Base-by-base conservation (phyloP, 2,113 vertebrate genomes). In the Chloebia gouldiae region DNA sequence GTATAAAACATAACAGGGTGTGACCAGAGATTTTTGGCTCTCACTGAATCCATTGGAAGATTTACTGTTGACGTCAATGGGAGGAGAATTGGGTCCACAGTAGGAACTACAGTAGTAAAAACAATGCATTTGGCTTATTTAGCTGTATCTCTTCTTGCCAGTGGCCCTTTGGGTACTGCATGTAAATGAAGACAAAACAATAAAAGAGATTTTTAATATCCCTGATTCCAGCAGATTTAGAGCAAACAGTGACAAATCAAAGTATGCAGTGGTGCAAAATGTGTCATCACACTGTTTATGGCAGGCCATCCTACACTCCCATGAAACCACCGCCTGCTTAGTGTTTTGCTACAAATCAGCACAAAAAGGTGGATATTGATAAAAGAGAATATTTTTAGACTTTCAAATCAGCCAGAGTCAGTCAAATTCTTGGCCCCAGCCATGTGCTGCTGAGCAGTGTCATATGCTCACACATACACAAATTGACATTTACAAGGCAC, bases 351-450 rank as follows among this genome's bases (percentile, higher is more conserved):
- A 89, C 66, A 95, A 93, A 96, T 92, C 97, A 94, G 49, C 78
- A 92, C 69, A 69, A 79, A 82, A 96, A 95, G 94, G 97, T 73
- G 91, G 83, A 88, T 95, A 97, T 94, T 95, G 97, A 98, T 97
- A 97, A 97, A 97, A 87, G 88, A 96, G 88, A 96, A 76, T 97
- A 97, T 96, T 96, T 97, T 98, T 97, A 97, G 95, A 68, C 59
- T 81, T 92, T 50, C 92, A 95, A 70, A 97, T 97, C 92, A 90
- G 84, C 81, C 71, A 37, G 24, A 82, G 65, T 70, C 91, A 91
- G 96, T 91, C 91, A 97, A 96, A 95, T 96, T 95, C 95, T 93
- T 97, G 96, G 96, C 96, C 81, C 66, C 61, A 68, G 76, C 69
- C 65, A 83, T 93, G 96, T 97, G 97, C 75, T 89, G 81, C 95